A percentile compares a stretch with the other conserved stretches of the same genome.
Conservation (phyloP, 2,113 vertebrate species). For the Phainopepla nitens region DNA sequence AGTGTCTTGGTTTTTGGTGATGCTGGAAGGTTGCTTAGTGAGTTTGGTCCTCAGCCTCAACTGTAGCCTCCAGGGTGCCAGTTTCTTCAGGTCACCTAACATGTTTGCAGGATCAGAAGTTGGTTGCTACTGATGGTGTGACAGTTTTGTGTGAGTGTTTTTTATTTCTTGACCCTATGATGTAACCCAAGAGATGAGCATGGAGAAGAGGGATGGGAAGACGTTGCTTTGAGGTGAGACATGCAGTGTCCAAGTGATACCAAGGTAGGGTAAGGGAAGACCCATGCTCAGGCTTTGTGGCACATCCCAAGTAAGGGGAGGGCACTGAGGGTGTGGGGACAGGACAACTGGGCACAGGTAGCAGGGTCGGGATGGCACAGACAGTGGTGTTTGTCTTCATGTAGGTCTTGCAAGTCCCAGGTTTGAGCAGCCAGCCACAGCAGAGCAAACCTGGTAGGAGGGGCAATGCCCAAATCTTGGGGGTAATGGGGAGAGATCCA, state of each 20-base stretch:
- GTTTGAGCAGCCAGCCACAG: neutral
- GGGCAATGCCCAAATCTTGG: rapidly evolving
- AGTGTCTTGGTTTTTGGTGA: neutral
- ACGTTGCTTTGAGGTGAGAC: neutral
- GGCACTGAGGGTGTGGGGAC: too few relatives aligned
- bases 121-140: rapidly evolving
- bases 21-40: neutral
- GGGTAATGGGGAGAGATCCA: rapidly evolving
- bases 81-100: neutral
- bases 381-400: rapidly evolving
- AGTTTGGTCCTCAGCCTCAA: neutral
- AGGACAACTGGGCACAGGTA: neutral
- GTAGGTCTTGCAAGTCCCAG: neutral
- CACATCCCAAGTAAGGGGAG: neutral
- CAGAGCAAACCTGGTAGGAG: neutral
- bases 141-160: neutral
- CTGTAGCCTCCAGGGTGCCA: rapidly evolving
- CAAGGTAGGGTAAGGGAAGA: rapidly evolving
- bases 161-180: neutral
- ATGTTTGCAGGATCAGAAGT: neutral
- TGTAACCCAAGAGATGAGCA: neutral
- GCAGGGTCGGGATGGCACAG: neutral
- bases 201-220: rapidly evolving
- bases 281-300: neutral
- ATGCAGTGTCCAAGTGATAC: rapidly evolving